A percentile compares a stretch with the other conserved stretches of the same genome.
phyloP scores from a whole-genome alignment of 1,140 invertebrate genomes.

The Gryllus bimaculatus region DNA sequence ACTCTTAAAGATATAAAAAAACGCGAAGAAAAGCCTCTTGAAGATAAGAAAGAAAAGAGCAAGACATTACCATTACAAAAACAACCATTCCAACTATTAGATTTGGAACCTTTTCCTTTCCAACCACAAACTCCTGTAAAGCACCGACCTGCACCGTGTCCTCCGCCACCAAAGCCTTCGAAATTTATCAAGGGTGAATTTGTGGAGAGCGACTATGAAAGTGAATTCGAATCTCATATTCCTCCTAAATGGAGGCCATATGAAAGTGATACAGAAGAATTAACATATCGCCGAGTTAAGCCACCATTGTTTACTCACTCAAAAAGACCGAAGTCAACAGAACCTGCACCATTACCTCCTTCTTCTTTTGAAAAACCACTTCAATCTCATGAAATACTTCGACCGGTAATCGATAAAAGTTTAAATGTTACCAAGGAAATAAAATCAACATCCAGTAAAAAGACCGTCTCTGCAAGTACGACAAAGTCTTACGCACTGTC shows the following conservation, averaged over 20 bases:
- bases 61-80: slow-evolving; percentile 9
- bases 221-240: slow-evolving; percentile 49
- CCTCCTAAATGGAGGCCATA: slow-evolving; percentile 51
- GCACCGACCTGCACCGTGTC: slow-evolving; percentile 29
- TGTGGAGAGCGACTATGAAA: slow-evolving; percentile 61
- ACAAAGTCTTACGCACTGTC: background rate
- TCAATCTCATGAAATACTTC: slow-evolving; percentile 39
- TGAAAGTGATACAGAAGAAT: slow-evolving; percentile 54
- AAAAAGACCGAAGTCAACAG: slow-evolving; percentile 41
- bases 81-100: slow-evolving; percentile 35
- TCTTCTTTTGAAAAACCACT: slow-evolving; percentile 46
- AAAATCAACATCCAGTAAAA: slow-evolving; percentile 15
- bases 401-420: slow-evolving; percentile 32
- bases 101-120: slow-evolving; percentile 44
- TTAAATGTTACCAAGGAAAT: slow-evolving; percentile 13
- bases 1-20: slow-evolving; percentile 31
- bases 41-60: slow-evolving; percentile 17
- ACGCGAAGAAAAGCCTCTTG: slow-evolving; percentile 15
- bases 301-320: slow-evolving; percentile 35
- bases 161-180: slow-evolving; percentile 44
- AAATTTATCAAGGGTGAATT: slow-evolving; percentile 51
- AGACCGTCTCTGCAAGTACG: background rate
- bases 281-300: slow-evolving; percentile 40
- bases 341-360: slow-evolving; percentile 46
- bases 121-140: slow-evolving; percentile 32